Evolutionary conservation across 2,888 invertebrate species (phyloP), one percentile per base, ranked within the genome.

Genomic region (Chalcosyrphus nemorum): DNA sequence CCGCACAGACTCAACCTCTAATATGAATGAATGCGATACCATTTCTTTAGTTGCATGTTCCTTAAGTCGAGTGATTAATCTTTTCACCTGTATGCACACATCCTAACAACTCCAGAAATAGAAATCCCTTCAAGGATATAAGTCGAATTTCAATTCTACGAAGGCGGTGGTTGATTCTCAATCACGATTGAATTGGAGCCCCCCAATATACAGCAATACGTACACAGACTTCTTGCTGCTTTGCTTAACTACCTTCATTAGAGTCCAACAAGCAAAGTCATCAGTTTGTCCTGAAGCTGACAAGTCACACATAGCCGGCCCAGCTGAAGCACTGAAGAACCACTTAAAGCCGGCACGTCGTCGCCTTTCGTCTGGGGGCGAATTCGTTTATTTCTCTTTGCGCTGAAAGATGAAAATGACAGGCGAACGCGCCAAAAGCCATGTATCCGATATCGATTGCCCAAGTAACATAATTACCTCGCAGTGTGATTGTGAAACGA

Each of bases 391-490:
- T 21, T 56, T 63, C 38, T 57, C 35, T 13, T 24, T 50, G 24
- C 29, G 24, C 19, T 9, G 65, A 78, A 82, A 82, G 82, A 82
- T 82, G 77, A 72, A 82, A 82, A 82, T 82, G 78, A 84, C 84
- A 84, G 65, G 63, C 52, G 70, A 84, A 80, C 80, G 80, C 84
- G 74, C 80, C 84, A 84, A 84, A 84, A 84, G 84, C 74, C 65
- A 75, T 84, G 84, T 84, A n/a, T 80, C 63, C 74, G 74, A 84
- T 84, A 84, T 84, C 84, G 84, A 84, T 84, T 84, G 84, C 84
- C 80, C 84, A 84, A 84, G 84, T 84, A 84, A 84, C 84, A 84
- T 84, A 84, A 84, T 84, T 84, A 84, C 84, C 78, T 65, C 84
- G 80, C 84, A 84, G 84, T 84, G 84, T 80, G 80, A 74, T 84